A percentile compares a stretch with the other conserved stretches of the same genome.
These are phyloP conservation scores for Saturnia pavonia DNA, from an alignment of 2,888 invertebrate species.

Conservation along the genomic window DNA sequence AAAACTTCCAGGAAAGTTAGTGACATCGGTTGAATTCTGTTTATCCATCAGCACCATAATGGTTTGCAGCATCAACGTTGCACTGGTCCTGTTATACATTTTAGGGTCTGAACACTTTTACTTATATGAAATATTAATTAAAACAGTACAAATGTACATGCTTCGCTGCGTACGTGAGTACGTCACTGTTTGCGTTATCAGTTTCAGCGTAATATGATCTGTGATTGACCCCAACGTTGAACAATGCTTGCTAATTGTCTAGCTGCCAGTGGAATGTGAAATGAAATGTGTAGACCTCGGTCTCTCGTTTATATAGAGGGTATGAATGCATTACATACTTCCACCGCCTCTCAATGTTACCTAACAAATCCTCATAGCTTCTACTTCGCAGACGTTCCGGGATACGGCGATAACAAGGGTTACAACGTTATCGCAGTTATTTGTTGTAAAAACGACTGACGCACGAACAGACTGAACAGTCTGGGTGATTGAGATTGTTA, in stretches of 20 bases:
- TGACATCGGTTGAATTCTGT: constrained; percentile 70
- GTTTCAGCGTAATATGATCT: constrained; percentile 27
- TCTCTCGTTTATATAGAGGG: constrained; percentile 62
- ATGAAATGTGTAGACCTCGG: constrained; percentile 51
- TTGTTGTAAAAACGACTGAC: constrained; percentile 76
- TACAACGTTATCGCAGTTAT: constrained; percentile 72
- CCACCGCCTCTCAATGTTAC: constrained; percentile 47
- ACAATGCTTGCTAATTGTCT: constrained; percentile 42
- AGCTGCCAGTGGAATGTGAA: constrained; percentile 50
- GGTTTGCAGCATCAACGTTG: constrained; percentile 76
- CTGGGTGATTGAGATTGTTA: constrained; percentile 56
- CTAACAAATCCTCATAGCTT: constrained; percentile 60
- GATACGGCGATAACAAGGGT: constrained; percentile 75
- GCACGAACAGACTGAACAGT: constrained; percentile 72
- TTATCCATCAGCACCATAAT: constrained; percentile 78
- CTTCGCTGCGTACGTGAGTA: constrained; percentile 35
- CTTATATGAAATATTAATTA: constrained; percentile 31
- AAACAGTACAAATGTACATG: constrained; percentile 20
- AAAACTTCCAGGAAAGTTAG: constrained; percentile 60
- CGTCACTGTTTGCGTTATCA: constrained; percentile 23
- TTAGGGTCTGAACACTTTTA: constrained; percentile 30
- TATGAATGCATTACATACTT: constrained; percentile 54
- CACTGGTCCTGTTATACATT: constrained; percentile 76
- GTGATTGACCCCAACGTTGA: constrained; percentile 28
- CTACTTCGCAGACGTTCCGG: constrained; percentile 77